A percentile compares a stretch with the other conserved stretches of the same genome.
Conservation (phyloP, 2,797 vertebrate species). For the Philypnodon macrostomus region DNA sequence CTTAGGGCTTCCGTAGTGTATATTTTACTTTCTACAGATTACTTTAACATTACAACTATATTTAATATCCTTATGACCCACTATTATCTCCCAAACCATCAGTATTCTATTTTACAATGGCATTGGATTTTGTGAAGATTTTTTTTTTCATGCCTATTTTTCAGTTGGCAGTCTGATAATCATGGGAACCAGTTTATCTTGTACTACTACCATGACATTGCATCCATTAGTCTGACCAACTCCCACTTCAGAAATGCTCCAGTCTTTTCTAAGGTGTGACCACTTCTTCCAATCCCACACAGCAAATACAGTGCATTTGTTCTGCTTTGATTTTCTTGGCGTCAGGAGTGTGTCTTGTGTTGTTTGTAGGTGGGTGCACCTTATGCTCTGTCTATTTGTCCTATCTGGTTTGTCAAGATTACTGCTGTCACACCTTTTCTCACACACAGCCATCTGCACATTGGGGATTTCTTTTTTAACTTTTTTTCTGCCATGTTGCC, state of each 20-base stretch:
- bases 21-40: no score
- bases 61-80: no score
- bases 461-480: background rate
- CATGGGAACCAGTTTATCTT: constrained; percentile 50
- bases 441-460: constrained; percentile 1
- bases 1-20: no score
- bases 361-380: constrained; percentile 16
- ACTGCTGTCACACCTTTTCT: constrained; percentile 9
- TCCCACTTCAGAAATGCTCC: constrained; percentile 34
- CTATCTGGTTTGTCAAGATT: constrained; percentile 33
- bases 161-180: background rate
- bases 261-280: constrained; percentile 41
- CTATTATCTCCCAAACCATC: no score
- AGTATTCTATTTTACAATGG: no score
- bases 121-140: no score
- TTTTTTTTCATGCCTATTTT: background rate
- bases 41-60: no score
- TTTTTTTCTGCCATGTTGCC: background rate
- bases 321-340: constrained; percentile 48
- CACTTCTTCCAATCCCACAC: constrained; percentile 19
- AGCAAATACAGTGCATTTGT: constrained; percentile 32
- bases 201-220: constrained; percentile 22
- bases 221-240: constrained; percentile 27
- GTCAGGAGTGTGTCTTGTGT: background rate
- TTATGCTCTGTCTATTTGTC: constrained; percentile 2